Evolutionary conservation across 2,888 invertebrate species (phyloP).

Genomic region (Thelaira solivaga): DNA sequence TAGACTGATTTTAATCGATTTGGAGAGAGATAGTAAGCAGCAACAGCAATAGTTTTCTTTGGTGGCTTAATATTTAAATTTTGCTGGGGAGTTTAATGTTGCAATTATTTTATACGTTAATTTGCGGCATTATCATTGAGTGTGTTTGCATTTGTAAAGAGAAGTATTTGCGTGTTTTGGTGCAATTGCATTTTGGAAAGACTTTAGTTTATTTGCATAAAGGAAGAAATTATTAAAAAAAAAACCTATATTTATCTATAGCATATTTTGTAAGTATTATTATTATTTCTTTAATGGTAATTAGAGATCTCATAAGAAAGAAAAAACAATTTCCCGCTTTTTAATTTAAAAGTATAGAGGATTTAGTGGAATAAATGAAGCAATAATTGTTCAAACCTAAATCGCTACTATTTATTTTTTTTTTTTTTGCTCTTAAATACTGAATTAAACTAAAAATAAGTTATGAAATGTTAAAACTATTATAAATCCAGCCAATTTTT

Average conservation of each 20-base stretch:
- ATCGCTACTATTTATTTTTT: too few species aligned
- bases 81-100: slow-evolving; percentile 44
- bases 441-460: too few species aligned
- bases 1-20: slow-evolving; percentile 52
- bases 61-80: not conserved
- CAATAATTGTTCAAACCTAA: not conserved
- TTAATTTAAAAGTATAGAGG: not conserved
- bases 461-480: too few species aligned
- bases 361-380: too few species aligned
- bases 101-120: slow-evolving; percentile 19
- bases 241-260: too few species aligned
- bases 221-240: slow-evolving; percentile 52
- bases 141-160: not conserved
- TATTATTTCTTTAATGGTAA: not conserved
- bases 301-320: slow-evolving; percentile 15
- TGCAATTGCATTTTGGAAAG: slow-evolving; percentile 27
- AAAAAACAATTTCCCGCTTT: slow-evolving; percentile 23
- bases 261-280: not conserved
- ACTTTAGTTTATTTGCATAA: slow-evolving; percentile 31
- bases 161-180: slow-evolving; percentile 39
- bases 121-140: slow-evolving; percentile 17
- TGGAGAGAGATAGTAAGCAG: slow-evolving; percentile 6
- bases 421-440: too few species aligned
- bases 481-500: too few species aligned
- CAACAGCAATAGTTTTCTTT: slow-evolving; percentile 7